Evolutionary conservation across 2,888 invertebrate genomes (phyloP).

Genomic region (Dicyrtoma fusca): DNA sequence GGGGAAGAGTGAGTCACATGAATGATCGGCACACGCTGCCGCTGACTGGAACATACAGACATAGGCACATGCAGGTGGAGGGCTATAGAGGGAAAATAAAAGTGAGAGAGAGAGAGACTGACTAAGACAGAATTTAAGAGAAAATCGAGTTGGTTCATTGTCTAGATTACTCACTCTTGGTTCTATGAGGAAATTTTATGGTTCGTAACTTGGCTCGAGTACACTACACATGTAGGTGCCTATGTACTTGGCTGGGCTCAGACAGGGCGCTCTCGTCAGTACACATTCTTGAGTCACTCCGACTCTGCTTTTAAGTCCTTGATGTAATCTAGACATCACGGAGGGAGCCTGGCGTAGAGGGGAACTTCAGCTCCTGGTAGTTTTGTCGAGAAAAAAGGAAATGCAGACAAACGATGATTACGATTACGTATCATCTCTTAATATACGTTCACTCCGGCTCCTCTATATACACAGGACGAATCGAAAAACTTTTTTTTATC

Average conservation of each 20-base stretch:
- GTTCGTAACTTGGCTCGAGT: conserved; percentile 4
- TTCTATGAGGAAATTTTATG: conserved; percentile 9
- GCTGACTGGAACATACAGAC: no score
- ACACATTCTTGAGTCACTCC: no score
- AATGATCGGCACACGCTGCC: not conserved
- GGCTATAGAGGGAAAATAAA: not conserved
- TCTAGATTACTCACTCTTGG: conserved; percentile 2
- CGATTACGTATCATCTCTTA: conserved; percentile 9
- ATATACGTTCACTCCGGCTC: not conserved
- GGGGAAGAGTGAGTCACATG: conserved; percentile 10
- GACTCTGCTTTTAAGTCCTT: conserved; percentile 1
- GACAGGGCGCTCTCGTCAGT: no score
- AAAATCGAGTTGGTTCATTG: conserved; percentile 1
- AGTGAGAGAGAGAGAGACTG: conserved; percentile 11
- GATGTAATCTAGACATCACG: not conserved
- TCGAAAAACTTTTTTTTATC: conserved; percentile 1
- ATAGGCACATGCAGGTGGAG: no score
- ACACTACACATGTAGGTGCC: no score
- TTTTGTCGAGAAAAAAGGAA: not conserved
- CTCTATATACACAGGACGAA: not conserved
- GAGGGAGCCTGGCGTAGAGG: not conserved
- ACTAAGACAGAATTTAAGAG: not conserved
- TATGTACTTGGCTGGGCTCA: no score
- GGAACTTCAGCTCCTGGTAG: not conserved
- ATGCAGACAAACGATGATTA: not conserved